Evolutionary conservation across 2,113 vertebrate species (phyloP), one percentile per base, ranked within the genome.

Genomic region (Leptobrachium ailaonicum): DNA sequence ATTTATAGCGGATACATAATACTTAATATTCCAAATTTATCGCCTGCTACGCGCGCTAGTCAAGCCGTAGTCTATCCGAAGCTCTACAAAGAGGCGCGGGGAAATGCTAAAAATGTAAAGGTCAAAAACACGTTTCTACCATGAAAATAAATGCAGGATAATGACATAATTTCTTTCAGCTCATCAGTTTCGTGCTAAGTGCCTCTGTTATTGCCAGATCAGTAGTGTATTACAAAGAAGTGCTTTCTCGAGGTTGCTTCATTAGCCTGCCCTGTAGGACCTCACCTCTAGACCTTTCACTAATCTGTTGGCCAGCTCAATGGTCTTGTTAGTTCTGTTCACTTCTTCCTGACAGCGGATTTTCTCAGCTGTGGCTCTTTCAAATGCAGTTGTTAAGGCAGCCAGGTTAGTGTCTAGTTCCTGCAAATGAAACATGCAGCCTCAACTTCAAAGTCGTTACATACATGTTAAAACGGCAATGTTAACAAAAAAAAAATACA

Each of bases 221-320:
- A 92, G 90, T 91, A 89, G 91, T 91, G 91, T 91, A 82, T 92
- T 89, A 94, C 93, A 94, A 93, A 93, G 93, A 87, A 89, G 85
- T 89, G 91, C 91, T 94, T 91, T 92, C 91, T 85, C 85, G 86
- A 88, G 90, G 85, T 87, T 89, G 93, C 92, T 93, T 93, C 92
- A 93, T 94, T 93, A 94, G 90, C 78, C 88, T 89, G 90, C 92
- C 90, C 92, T 90, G 90, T 90, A 90, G 90, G 91, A 89, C 89
- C 93, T 90, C 90, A 98, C 97, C 96, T 99, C 94, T 83, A 96
- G 93, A 88, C 97, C 97, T 93, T 95, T 96, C 83, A 94, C 96
- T 92, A 98, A 95, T 87, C 98, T 95, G 92, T 96, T 96, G 91
- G 96, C 97, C 83, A 95, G 93, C 88, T 96, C 94, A 89, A 96